A percentile compares a stretch with the other conserved stretches of the same genome.
phyloP scores from a whole-genome alignment of 2,888 invertebrate genomes.

The Polietes domitor region DNA sequence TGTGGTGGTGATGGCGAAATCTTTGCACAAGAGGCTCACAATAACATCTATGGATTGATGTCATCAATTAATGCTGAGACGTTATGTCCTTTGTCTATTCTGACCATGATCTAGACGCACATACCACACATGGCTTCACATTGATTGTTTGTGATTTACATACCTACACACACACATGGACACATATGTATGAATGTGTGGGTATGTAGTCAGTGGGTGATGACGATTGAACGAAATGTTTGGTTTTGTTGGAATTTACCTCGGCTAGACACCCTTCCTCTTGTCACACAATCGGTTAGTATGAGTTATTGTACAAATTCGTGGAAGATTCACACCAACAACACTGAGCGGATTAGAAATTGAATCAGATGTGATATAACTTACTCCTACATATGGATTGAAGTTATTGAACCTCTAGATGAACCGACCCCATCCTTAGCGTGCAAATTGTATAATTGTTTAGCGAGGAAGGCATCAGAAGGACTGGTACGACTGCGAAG shows the following conservation, averaged over 20 bases:
- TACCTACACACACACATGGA: too few species aligned
- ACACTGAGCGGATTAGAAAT: background rate
- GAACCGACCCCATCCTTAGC: too few species aligned
- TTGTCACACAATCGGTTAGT: background rate
- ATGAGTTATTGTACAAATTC: background rate
- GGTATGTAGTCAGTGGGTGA: too few species aligned
- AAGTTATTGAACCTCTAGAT: too few species aligned
- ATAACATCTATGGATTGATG: conserved; percentile 6
- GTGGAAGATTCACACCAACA: background rate
- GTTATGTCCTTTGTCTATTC: background rate
- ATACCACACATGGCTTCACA: background rate
- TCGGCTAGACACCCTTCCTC: background rate
- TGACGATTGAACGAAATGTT: too few species aligned
- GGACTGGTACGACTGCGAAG: too few species aligned
- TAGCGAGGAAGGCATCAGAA: too few species aligned
- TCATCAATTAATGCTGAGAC: background rate
- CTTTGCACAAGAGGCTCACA: background rate
- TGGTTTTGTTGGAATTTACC: too few species aligned
- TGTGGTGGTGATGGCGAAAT: conserved; percentile 13
- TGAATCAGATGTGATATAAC: too few species aligned
- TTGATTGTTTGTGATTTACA: background rate
- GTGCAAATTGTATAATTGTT: too few species aligned
- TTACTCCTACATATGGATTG: too few species aligned
- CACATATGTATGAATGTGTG: too few species aligned
- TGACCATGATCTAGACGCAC: background rate